Evolutionary conservation across 2,113 vertebrate species (phyloP).

Genomic region (Zingel zingel): DNA sequence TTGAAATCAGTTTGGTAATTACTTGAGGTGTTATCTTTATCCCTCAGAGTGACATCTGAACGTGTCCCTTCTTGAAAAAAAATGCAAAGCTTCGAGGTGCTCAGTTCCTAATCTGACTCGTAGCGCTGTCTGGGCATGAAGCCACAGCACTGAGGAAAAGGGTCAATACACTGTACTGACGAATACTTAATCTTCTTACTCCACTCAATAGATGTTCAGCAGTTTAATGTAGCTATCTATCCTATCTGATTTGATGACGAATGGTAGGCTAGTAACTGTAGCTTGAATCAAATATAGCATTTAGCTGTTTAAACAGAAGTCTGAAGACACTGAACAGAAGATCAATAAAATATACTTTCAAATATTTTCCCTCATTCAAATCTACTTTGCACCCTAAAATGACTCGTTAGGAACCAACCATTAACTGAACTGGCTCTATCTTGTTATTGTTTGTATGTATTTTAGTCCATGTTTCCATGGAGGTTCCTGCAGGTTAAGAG

Average conservation of each 20-base stretch:
- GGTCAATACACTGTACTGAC: constrained; percentile 54
- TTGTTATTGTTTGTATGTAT: not conserved
- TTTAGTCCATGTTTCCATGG: not conserved
- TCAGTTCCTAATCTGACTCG: constrained; percentile 19
- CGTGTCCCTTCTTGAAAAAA: not conserved
- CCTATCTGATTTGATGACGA: constrained; percentile 33
- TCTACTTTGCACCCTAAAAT: not conserved
- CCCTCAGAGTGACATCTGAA: constrained; percentile 14
- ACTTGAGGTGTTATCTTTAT: constrained; percentile 14
- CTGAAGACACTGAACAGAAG: not conserved
- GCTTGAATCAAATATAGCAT: constrained; percentile 24
- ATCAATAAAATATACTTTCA: not conserved
- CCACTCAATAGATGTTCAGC: constrained; percentile 50
- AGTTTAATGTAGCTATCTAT: constrained; percentile 52
- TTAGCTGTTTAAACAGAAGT: constrained; percentile 7
- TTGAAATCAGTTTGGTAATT: constrained; percentile 14
- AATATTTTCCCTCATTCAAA: not conserved
- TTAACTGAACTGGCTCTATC: not conserved
- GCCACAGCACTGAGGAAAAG: constrained; percentile 46
- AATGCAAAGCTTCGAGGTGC: not conserved
- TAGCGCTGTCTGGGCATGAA: constrained; percentile 45
- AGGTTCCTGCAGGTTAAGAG: not conserved
- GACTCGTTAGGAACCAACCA: not conserved
- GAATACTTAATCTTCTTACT: constrained; percentile 55
- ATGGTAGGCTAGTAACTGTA: not conserved